Evolutionary conservation across 2,888 invertebrate genomes (phyloP).

Genomic region (Drosophila fulvimacula): DNA sequence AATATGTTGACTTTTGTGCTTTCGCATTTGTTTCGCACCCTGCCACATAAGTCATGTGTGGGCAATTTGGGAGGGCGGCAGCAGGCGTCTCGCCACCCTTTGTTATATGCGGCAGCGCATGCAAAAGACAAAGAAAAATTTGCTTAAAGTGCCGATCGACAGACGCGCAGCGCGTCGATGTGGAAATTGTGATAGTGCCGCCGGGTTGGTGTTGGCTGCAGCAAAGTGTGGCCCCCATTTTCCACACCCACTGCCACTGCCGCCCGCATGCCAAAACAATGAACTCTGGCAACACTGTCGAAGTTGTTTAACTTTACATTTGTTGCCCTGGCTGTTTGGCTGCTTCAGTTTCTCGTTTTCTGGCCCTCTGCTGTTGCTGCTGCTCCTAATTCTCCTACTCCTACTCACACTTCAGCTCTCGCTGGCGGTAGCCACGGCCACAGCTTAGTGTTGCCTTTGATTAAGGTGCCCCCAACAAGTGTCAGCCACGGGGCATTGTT

Average conservation of each 20-base stretch:
- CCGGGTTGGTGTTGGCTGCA: conserved; percentile 17
- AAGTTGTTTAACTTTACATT: conserved; percentile 78
- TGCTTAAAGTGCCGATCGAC: conserved; percentile 44
- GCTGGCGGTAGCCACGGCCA: conserved; percentile 23
- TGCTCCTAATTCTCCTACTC: neutral
- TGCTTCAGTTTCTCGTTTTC: conserved; percentile 24
- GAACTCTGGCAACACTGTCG: conserved; percentile 69
- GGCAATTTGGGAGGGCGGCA: conserved; percentile 12
- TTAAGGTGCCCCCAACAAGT: conserved; percentile 67
- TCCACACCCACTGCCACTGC: conserved; percentile 9
- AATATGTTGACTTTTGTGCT: conserved; percentile 81
- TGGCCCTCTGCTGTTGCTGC: neutral
- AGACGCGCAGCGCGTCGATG: conserved; percentile 71
- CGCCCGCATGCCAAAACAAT: conserved; percentile 58
- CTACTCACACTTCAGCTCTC: neutral
- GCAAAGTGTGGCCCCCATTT: neutral
- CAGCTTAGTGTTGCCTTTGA: conserved; percentile 71
- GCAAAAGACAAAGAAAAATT: conserved; percentile 75
- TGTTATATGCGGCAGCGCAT: conserved; percentile 41
- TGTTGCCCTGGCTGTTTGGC: conserved; percentile 48
- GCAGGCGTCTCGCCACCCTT: conserved; percentile 5
- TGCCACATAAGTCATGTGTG: conserved; percentile 72
- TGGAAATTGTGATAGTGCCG: conserved; percentile 74
- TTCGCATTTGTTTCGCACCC: conserved; percentile 70
- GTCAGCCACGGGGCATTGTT: conserved; percentile 54